Evolutionary conservation across 2,113 vertebrate species (phyloP).

Genomic region (Paramisgurnus dabryanus): DNA sequence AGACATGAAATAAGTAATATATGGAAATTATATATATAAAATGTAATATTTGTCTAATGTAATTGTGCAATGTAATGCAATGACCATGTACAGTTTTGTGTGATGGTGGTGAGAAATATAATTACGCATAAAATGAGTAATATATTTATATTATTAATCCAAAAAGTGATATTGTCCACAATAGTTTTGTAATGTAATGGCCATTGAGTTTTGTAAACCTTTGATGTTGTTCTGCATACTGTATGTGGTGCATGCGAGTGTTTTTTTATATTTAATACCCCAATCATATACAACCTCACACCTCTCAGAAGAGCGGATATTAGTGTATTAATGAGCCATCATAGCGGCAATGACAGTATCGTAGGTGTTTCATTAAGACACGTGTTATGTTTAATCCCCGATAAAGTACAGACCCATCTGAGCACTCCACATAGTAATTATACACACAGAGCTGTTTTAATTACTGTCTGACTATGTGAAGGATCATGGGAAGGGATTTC

Average conservation of each 20-base stretch:
- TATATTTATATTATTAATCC: no score
- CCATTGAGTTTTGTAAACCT: background rate
- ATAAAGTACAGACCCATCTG: slow-evolving; percentile 35
- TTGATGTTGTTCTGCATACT: background rate
- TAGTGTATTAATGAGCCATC: slow-evolving; percentile 44
- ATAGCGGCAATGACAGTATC: slow-evolving; percentile 33
- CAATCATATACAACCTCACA: background rate
- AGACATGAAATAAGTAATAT: background rate
- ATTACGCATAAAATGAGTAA: no score
- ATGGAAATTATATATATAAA: background rate
- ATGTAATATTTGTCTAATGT: background rate
- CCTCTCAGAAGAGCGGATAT: slow-evolving; percentile 27
- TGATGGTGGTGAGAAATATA: no score
- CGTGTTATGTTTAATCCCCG: slow-evolving; percentile 46
- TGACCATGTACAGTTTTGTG: background rate
- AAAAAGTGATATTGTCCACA: no score
- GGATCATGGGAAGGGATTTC: slow-evolving; percentile 17
- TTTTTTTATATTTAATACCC: background rate
- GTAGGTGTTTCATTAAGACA: slow-evolving; percentile 52
- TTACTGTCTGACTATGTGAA: slow-evolving; percentile 38
- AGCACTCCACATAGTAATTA: slow-evolving; percentile 40
- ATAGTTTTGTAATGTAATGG: no score
- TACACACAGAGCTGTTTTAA: slow-evolving; percentile 25
- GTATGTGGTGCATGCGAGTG: background rate
- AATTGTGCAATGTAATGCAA: no score